Conservation (phyloP, 1,140 invertebrate genomes). For the Saccostrea glomerata region DNA sequence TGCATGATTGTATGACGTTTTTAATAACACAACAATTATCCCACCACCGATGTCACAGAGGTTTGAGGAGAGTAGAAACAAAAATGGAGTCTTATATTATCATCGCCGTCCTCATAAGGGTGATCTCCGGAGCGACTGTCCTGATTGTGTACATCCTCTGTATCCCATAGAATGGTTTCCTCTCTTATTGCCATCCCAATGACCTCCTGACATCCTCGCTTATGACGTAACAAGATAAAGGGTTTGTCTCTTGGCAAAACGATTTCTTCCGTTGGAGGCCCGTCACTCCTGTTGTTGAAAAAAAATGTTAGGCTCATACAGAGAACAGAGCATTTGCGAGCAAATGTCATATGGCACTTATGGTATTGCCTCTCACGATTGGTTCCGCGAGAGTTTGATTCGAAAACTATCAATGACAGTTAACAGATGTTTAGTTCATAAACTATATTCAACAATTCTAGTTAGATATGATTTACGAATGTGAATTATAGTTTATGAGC, state of each 20-base stretch:
- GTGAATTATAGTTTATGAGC: no score
- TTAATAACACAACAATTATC: not conserved
- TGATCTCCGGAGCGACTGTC: not conserved
- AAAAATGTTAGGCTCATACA: not conserved
- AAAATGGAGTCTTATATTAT: not conserved
- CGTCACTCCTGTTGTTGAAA: not conserved
- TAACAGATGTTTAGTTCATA: not conserved
- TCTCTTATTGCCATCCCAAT: not conserved
- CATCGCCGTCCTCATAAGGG: not conserved
- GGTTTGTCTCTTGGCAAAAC: not conserved
- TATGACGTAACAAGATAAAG: not conserved
- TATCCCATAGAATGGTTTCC: not conserved
- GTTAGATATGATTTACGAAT: no score
- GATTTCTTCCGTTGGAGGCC: not conserved
- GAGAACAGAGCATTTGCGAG: no score
- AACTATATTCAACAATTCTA: not conserved
- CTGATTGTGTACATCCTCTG: not conserved
- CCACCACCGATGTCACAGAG: not conserved
- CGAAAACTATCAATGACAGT: not conserved
- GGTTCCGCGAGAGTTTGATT: not conserved
- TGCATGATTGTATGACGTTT: no score
- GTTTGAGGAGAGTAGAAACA: not conserved
- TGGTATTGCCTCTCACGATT: no score
- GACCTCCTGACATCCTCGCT: not conserved
- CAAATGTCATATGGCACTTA: no score